Evolutionary conservation across 1,140 invertebrate genomes (phyloP), one percentile per base, ranked within the genome.

Genomic region (Saccostrea glomerata): DNA sequence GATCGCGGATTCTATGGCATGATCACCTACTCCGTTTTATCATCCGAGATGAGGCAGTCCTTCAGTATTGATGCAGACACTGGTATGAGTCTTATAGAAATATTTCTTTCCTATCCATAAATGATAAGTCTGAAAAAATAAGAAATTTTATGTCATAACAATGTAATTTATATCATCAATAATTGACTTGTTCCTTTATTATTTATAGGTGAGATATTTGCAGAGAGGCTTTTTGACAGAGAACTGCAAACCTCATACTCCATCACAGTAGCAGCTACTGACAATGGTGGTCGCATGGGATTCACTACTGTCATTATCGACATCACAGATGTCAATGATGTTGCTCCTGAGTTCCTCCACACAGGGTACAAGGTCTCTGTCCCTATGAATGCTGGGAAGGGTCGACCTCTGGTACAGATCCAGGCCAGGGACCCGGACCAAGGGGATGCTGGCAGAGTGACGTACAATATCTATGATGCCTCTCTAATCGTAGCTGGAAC

Each of bases 241-340:
- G 98, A 99, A 95, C 92, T 95, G 17, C 96, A 96, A 90, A 96
- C 96, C 89, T 94, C 97, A 15, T 98, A 97, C 94, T 97, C 97
- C 93, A 96, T 98, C 85, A 97, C 97, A 0, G 96, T 99, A 12
- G 97, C 97, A 94, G 98, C 98, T n/a, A 97, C 96, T 17, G 98
- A 99, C 95, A 97, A 97, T 82, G 98, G 98, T 73, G 97, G 97
- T 7, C 96, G 97, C 93, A 97, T 97, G 83, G 97, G 97, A 6
- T 98, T 98, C 94, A 96, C 97, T 2, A 96, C 96, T 11, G 96
- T 99, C 7, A 95, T 97, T 92, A 96, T 99, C 12, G 96, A 96
- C 91, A 96, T 99, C 12, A 95, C 95, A 5, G 98, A 99, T 95
- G 96, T 97, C 85, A 99, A 99, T 95, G 98, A 99, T 93, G 98